phyloP scores from a whole-genome alignment of 2,797 vertebrate species.

The Phoxinus dragarum region DNA sequence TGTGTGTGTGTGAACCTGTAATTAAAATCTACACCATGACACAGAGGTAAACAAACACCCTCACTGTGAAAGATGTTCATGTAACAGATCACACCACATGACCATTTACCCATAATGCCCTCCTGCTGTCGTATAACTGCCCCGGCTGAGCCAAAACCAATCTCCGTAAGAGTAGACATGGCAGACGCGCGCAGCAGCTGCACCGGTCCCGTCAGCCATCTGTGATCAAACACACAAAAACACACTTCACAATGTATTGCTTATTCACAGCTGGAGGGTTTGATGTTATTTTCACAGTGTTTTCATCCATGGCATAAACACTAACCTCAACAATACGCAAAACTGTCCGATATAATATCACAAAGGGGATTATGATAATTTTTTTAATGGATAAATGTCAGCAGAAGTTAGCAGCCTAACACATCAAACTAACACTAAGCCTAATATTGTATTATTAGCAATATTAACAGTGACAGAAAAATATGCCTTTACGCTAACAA shows the following conservation, averaged over 20 bases:
- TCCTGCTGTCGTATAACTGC: constrained; percentile 32
- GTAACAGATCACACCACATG: constrained; percentile 13
- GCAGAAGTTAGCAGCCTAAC: neutral
- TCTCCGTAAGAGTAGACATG: constrained; percentile 40
- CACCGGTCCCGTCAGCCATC: constrained; percentile 29
- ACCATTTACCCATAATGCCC: constrained; percentile 46
- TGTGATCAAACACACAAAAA: constrained; percentile 24
- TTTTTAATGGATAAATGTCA: neutral
- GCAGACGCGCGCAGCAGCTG: constrained; percentile 28
- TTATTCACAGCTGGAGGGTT: neutral
- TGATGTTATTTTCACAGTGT: neutral
- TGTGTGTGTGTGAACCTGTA: neutral
- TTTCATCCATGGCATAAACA: constrained; percentile 11
- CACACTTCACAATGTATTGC: neutral
- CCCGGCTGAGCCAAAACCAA: constrained; percentile 44
- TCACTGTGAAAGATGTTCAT: constrained; percentile 23
- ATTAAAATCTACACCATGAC: neutral
- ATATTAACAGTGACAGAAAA: neutral
- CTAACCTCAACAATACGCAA: constrained; percentile 3
- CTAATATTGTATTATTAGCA: neutral
- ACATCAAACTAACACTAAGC: neutral
- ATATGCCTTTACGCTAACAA: neutral
- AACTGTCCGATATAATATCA: neutral
- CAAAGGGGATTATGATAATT: neutral
- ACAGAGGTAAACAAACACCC: constrained; percentile 27